Conservation (phyloP, 2,888 invertebrate genomes). For the Rhodophaea formosa region DNA sequence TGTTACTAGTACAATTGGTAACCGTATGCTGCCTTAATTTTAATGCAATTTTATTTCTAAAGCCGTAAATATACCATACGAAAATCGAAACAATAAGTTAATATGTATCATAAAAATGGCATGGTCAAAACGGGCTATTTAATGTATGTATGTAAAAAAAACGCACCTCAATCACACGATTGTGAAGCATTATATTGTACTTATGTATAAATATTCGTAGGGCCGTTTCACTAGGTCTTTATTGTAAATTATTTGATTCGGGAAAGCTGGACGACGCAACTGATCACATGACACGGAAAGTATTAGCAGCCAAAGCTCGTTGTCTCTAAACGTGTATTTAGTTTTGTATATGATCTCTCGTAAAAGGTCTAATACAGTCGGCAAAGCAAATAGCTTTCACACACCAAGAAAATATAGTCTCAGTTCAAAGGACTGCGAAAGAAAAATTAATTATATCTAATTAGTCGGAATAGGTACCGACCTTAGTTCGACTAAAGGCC, state of each 20-base stretch:
- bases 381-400: constrained; percentile 1
- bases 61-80: neutral
- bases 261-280: neutral
- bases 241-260: constrained; percentile 5
- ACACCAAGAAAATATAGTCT: neutral
- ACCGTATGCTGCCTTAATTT: neutral
- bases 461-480: too few relatives aligned
- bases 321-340: constrained; percentile 18
- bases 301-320: constrained; percentile 31
- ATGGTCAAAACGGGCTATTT: neutral
- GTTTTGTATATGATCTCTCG: constrained; percentile 22
- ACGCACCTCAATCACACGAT: neutral
- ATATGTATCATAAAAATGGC: neutral
- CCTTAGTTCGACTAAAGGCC: too few relatives aligned
- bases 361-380: constrained; percentile 4
- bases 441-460: too few relatives aligned
- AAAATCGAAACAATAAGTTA: neutral
- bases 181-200: neutral
- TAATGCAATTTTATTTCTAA: neutral
- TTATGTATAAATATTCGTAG: constrained; percentile 9
- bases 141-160: neutral
- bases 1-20: too few relatives aligned
- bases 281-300: constrained; percentile 20
- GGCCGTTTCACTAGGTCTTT: neutral
- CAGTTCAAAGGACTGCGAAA: too few relatives aligned